Conservation (phyloP, 2,113 vertebrate species). For the Chaenocephalus aceratus region DNA sequence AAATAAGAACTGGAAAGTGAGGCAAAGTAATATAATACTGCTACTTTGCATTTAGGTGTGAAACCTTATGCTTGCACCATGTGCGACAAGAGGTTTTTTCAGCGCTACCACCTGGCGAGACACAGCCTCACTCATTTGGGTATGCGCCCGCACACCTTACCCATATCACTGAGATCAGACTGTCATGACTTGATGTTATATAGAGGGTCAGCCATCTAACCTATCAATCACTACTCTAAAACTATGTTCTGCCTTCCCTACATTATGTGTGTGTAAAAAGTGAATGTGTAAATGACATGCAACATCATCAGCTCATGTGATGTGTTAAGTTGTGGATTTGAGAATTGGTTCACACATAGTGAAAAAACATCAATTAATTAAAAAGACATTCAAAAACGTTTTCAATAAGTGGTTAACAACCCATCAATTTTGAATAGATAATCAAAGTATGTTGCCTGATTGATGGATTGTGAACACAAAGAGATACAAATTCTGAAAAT, state of each 20-base stretch:
- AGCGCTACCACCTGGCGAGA: slow-evolving; percentile 95
- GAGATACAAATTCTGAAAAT: slow-evolving; percentile 57
- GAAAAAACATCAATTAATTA: neutral
- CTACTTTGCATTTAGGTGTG: slow-evolving; percentile 88
- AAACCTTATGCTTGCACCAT: slow-evolving; percentile 94
- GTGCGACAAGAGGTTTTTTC: slow-evolving; percentile 97
- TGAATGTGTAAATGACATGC: slow-evolving; percentile 21
- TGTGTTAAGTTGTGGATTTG: slow-evolving; percentile 77
- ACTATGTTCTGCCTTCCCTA: neutral
- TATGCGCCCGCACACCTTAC: slow-evolving; percentile 82
- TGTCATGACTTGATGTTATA: slow-evolving; percentile 40
- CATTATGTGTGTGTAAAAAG: slow-evolving; percentile 12
- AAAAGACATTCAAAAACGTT: neutral
- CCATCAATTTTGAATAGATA: slow-evolving; percentile 72
- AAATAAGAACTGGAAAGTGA: slow-evolving; percentile 30
- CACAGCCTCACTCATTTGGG: slow-evolving; percentile 96
- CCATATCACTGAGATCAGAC: slow-evolving; percentile 64
- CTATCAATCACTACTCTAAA: neutral
- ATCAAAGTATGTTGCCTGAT: slow-evolving; percentile 41
- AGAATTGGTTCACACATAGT: slow-evolving; percentile 52
- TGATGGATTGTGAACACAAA: slow-evolving; percentile 76
- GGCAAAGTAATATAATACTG: slow-evolving; percentile 72
- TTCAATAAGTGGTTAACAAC: slow-evolving; percentile 71
- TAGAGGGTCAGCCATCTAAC: slow-evolving; percentile 10
- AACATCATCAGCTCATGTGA: slow-evolving; percentile 80